Base-by-base conservation (phyloP, 2,888 invertebrate genomes). In the Hydrotaea diabolus region DNA sequence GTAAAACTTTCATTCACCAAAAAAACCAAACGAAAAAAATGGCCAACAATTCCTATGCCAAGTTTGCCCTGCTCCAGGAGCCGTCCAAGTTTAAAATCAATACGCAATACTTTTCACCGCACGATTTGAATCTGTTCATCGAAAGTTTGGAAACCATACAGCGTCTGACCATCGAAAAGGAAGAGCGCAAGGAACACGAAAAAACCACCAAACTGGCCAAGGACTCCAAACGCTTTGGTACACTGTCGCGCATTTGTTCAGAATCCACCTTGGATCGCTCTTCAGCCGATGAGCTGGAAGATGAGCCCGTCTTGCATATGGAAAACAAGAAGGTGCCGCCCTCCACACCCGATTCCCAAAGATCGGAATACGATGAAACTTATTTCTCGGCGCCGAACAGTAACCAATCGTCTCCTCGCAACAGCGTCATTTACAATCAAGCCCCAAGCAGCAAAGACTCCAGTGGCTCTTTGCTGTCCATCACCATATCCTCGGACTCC, bases 111-210 rank as follows among this genome's bases (percentile, higher is more conserved):
- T 87, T 87, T 17, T 76, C 82, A 0, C 80, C 87, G 23, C 69
- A 77, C 0, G 91, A 90, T 66, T 82, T 90, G 23, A 11, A 59
- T 0, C 77, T 90, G 0, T 91, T 91, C 62, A 83, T 90, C 0
- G 89, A 91, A 39, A 89, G 89, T 23, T 66, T 90, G 21, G 90
- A 90, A 77, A 90, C 87, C 0, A 88, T 90, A 26, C 77, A 87
- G 1, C 88, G 89, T 21, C 77, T 90, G 17, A 86, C 89, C 5
- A 80, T 81, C 0, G 72, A 86, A 46, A 73, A 55, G 21, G 26
- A 57, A 7, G 76, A 78, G 19, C 80, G 76, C 21, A 81, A 76
- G 75, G 23, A 77, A 13, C 62, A 49, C 11, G 11, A 23, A 1
- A 75, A 75, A 55, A 9, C 11, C 0, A 7, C 11, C 3, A 26